phyloP scores from a whole-genome alignment of 2,797 vertebrate genomes.

The Liasis olivaceus region DNA sequence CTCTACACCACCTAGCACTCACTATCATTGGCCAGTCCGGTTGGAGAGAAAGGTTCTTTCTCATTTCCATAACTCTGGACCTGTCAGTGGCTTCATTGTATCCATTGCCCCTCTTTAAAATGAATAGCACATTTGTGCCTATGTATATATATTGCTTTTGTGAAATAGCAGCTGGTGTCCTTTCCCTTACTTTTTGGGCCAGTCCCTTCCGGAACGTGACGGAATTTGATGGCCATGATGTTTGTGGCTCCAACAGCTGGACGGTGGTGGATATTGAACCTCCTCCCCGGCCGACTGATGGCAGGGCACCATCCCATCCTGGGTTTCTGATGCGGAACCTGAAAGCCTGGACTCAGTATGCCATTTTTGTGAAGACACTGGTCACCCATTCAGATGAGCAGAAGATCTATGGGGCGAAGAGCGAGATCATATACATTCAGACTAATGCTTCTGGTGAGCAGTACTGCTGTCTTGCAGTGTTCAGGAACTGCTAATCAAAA shows the following conservation, averaged over 20 bases:
- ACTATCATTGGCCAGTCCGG: neutral
- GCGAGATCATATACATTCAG: slow-evolving; percentile 92
- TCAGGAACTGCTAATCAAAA: neutral
- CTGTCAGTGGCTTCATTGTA: neutral
- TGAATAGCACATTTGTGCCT: neutral
- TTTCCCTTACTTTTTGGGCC: neutral
- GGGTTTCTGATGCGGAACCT: slow-evolving; percentile 85
- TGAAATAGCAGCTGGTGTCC: neutral
- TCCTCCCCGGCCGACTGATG: slow-evolving; percentile 78
- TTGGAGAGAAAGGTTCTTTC: neutral
- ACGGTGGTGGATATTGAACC: slow-evolving; percentile 92
- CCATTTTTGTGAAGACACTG: slow-evolving; percentile 94
- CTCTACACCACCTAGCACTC: neutral
- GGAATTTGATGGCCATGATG: slow-evolving; percentile 96
- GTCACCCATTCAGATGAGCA: slow-evolving; percentile 92
- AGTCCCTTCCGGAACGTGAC: slow-evolving; percentile 93
- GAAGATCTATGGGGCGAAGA: slow-evolving; percentile 91
- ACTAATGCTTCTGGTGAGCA: slow-evolving; percentile 90
- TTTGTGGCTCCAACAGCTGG: slow-evolving; percentile 98
- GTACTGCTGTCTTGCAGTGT: neutral
- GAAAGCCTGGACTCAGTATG: slow-evolving; percentile 97
- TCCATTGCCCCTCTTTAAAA: no score
- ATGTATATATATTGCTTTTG: neutral
- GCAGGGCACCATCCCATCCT: slow-evolving; percentile 78
- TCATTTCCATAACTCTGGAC: neutral